Evolutionary conservation across 2,797 vertebrate species (phyloP), one percentile per base, ranked within the genome.

Genomic region (Moxostoma hubbsi): DNA sequence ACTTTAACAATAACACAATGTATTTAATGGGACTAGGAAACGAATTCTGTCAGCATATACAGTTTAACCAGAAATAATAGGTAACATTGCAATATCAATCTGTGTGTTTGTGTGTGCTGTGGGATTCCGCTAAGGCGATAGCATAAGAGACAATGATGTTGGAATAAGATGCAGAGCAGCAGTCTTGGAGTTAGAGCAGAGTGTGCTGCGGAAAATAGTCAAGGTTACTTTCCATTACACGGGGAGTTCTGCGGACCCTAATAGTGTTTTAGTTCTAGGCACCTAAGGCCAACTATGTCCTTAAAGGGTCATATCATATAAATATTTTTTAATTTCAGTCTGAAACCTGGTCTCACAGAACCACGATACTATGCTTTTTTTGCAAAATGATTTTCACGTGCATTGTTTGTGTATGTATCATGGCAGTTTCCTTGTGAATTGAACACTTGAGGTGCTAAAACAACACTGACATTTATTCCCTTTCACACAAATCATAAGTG

Each of bases 71-170:
- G 5, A 50, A 9, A 50, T 3, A 24, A 24, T 24, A 24, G 24
- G 24, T 24, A 24, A 36, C 9, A 45, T 11, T 53, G 13, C 13
- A 54, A 62, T 13, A 51, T 43, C n/a, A 57, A 59, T 72, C 47
- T 1, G 5, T 58, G 72, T 69, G 45, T 55, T 51, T 46, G 59
- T 61, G 79, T 64, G 65, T 67, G 57, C 62, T 83, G 66, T 80
- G 59, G 54, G 82, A 77, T 9, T 87, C 49, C 7, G 12, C 79
- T 61, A 70, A 83, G 71, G 79, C 67, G 63, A 50, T 62, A 79
- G 62, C 64, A 73, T 24, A 24, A 24, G 24, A 46, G 70, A 71
- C 53, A 75, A 71, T 64, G 80, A 59, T 46, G 79, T 49, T 75
- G 24, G 15, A 79, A 61, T 15, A 71, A 67, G 43, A 66, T 50